Base-by-base conservation (phyloP, 2,113 vertebrate species). In the Zonotrichia leucophrys region DNA sequence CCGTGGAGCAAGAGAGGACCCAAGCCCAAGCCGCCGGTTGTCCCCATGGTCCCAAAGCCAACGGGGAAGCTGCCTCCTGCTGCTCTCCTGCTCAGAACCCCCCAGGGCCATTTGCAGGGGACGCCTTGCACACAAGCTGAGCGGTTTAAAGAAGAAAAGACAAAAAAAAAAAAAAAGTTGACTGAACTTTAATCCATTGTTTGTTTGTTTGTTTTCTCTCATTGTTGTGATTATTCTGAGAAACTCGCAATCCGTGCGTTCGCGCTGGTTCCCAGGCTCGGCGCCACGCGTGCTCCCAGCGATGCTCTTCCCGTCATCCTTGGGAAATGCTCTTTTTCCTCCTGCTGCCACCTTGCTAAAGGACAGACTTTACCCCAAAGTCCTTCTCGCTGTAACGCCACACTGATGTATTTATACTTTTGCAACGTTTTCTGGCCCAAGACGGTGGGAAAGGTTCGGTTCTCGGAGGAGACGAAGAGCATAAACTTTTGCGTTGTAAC, bases 1-100 rank as follows among this genome's bases (percentile, higher is more conserved):
- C 97, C 55, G 52, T 92, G 89, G 92, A 96, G 96, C 96, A 87
- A 89, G 94, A 97, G 96, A 95, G 79, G 77, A 94, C 93, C 90
- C 82, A 87, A 56, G 87, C 58, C 94, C 27, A 25, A 89, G 92
- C 85, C 2, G 25, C 70, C 3, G 10, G 66, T 5, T 30, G 95
- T 97, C 95, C 90, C 90, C 41, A 1, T 17, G 89, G 68, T 84
- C 83, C 83, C 78, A 66, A 58, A 90, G 72, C 64, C 52, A 37
- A 69, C 30, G 83, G 89, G 89, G 93, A 93, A 89, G 68, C 90
- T 24, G 11, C 81, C 82, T 39, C 37, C n/a, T 13, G 9, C 76
- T 15, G 35, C 90, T 82, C 83, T 95, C 68, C 87, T 90, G 90
- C 94, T 94, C 8, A 7, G 88, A 81, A 39, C 47, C 27, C 11